Conservation (phyloP, 2,113 vertebrate genomes). For the Pogonocichla stellata region DNA sequence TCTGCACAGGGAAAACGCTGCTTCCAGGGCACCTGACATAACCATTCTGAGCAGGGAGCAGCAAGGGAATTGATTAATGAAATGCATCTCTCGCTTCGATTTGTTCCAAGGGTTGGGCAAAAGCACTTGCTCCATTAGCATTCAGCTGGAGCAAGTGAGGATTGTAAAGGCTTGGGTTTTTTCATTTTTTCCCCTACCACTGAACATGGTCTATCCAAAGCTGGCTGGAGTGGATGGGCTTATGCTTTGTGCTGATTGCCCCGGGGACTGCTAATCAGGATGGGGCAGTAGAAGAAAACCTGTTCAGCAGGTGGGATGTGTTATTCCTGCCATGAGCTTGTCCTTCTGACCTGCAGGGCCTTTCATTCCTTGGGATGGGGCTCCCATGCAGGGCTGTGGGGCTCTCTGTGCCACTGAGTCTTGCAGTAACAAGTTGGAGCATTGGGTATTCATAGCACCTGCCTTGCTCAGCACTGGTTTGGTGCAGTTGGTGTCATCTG, state of each 20-base stretch:
- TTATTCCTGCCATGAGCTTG: neutral
- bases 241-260: neutral
- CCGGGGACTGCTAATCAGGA: neutral
- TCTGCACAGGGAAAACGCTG: neutral
- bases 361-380: neutral
- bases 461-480: neutral
- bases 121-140: conserved; percentile 11
- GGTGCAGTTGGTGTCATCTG: neutral
- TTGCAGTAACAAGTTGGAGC: neutral
- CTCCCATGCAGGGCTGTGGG: neutral
- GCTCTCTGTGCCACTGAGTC: neutral
- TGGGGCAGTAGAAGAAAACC: neutral
- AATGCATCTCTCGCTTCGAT: neutral
- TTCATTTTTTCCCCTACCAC: neutral
- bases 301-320: neutral
- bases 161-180: neutral
- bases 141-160: conserved; percentile 6
- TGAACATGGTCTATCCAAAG: neutral
- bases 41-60: neutral
- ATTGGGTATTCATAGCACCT: neutral
- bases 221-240: neutral
- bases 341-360: neutral
- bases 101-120: conserved; percentile 7
- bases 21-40: neutral
- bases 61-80: neutral